Evolutionary conservation across 2,113 vertebrate genomes (phyloP).

Genomic region (Ramphastos sulfuratus): DNA sequence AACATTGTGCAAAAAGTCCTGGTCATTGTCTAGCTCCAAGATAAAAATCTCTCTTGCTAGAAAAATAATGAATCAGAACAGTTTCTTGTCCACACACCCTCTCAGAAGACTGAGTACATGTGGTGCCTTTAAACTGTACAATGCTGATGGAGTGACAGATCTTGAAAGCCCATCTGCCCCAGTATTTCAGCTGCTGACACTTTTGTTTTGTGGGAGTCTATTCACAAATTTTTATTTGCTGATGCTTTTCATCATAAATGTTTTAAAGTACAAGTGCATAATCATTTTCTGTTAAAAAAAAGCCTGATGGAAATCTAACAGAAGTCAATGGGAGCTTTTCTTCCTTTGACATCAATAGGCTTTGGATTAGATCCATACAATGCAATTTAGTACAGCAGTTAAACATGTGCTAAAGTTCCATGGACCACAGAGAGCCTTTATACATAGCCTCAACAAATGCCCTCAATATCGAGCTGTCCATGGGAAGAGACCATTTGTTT

Average conservation of each 20-base stretch:
- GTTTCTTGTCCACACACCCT: conserved; percentile 38
- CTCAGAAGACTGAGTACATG: conserved; percentile 8
- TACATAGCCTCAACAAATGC: not conserved
- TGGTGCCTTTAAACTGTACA: conserved; percentile 48
- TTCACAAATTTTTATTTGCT: conserved; percentile 54
- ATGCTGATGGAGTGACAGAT: conserved; percentile 39
- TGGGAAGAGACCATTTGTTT: conserved; percentile 24
- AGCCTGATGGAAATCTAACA: not conserved
- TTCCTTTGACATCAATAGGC: conserved; percentile 39
- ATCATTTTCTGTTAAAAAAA: not conserved
- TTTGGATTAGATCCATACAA: conserved; percentile 26
- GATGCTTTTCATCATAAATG: conserved; percentile 18
- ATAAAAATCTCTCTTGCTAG: not conserved
- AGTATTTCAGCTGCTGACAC: conserved; percentile 44
- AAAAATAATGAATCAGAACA: conserved; percentile 5
- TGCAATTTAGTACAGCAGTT: conserved; percentile 18
- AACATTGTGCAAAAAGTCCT: not conserved
- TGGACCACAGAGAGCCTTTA: not conserved
- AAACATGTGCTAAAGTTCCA: not conserved
- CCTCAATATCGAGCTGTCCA: not conserved
- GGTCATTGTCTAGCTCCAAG: not conserved
- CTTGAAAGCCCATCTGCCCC: conserved; percentile 48
- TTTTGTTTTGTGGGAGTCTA: conserved; percentile 41
- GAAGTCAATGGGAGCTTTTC: conserved; percentile 37
- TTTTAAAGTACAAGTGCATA: conserved; percentile 38